These are phyloP conservation scores for Ypsolopha sequella DNA, from an alignment of 2,888 invertebrate species.

Conservation along the genomic window DNA sequence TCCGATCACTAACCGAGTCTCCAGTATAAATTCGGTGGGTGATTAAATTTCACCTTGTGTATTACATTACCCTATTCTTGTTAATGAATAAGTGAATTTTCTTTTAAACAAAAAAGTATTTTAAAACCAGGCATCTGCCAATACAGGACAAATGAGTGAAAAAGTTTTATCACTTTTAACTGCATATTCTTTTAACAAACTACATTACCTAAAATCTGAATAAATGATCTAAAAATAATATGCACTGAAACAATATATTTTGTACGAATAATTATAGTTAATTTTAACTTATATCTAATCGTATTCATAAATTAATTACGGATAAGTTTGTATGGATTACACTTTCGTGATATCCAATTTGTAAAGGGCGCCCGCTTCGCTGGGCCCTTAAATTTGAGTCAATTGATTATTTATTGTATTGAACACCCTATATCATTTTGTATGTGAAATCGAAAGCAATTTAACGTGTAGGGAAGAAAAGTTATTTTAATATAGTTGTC, in stretches of 20 bases:
- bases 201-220: not conserved
- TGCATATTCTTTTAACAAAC: slow-evolving; percentile 1
- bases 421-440: slow-evolving; percentile 15
- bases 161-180: slow-evolving; percentile 4
- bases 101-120: not conserved
- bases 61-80: too few species aligned
- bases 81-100: too few species aligned
- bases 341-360: slow-evolving; percentile 20
- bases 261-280: slow-evolving; percentile 50
- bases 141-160: slow-evolving; percentile 5
- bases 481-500: slow-evolving; percentile 28
- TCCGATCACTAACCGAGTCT: too few species aligned
- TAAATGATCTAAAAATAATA: slow-evolving; percentile 13
- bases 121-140: not conserved
- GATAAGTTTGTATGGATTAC: slow-evolving; percentile 48
- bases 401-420: slow-evolving; percentile 43
- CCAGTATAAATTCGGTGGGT: too few species aligned
- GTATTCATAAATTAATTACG: slow-evolving; percentile 26
- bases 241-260: slow-evolving; percentile 51
- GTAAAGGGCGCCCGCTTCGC: not conserved
- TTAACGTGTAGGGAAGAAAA: slow-evolving; percentile 40
- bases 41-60: too few species aligned
- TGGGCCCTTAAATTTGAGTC: slow-evolving; percentile 40
- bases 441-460: slow-evolving; percentile 38
- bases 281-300: slow-evolving; percentile 42